Conservation (phyloP, 2,113 vertebrate species). For the Chaetops frenatus region DNA sequence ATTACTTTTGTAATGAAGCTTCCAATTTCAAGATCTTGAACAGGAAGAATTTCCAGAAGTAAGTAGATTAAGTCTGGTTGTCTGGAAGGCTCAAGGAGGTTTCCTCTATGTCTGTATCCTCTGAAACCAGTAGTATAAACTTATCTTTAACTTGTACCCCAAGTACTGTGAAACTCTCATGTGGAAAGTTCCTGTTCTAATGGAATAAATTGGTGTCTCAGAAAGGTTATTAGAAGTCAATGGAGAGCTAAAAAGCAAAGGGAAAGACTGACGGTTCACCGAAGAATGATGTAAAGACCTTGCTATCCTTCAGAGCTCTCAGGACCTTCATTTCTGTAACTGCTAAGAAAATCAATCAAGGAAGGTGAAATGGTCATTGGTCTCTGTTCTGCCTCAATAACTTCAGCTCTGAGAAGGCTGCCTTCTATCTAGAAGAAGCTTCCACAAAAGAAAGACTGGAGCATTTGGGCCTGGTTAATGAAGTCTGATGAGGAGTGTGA, state of each 20-base stretch:
- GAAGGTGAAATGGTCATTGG: neutral
- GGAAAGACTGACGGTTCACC: neutral
- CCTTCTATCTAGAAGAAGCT: neutral
- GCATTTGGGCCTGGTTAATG: neutral
- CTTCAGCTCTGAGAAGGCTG: neutral
- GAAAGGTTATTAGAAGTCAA: conserved; percentile 24
- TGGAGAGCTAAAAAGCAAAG: neutral
- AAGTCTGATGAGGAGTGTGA: neutral
- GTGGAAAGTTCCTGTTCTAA: neutral
- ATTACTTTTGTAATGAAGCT: neutral
- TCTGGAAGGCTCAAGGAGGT: neutral
- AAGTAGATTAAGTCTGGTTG: neutral
- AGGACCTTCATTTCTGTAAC: neutral
- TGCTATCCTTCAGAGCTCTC: neutral
- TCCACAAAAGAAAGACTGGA: neutral
- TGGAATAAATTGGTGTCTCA: neutral
- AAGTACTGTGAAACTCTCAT: neutral
- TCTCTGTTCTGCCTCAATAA: neutral
- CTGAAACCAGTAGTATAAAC: neutral
- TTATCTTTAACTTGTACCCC: neutral
- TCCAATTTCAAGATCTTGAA: neutral
- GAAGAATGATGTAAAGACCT: neutral
- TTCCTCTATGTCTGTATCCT: neutral
- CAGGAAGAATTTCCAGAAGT: neutral
- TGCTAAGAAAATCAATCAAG: neutral